Evolutionary conservation across 92 coral and sea anemone genomes (phyloP), one percentile per base, ranked within the genome.

Genomic region (Phymanthus crucifer): DNA sequence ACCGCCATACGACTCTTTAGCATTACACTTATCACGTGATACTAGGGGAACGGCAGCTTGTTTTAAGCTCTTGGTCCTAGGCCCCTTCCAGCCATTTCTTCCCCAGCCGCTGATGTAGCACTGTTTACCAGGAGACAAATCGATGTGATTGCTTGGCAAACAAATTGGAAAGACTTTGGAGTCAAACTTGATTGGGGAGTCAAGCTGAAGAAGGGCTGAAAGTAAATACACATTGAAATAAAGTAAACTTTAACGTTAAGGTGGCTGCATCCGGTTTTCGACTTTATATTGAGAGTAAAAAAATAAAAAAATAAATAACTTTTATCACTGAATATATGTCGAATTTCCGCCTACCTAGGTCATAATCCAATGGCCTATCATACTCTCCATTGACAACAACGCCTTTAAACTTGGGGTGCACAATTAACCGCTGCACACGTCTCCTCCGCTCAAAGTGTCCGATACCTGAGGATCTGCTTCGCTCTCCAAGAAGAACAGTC

Each of bases 41-140:
- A 88, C 84, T 17, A 88, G 26, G 19, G 71, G 88, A 11, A 88
- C 76, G 19, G 80, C 21, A 32, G 91, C 88, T 74, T 88, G 83
- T 48, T 67, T 50, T 13, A 88, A 47, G 33, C 57, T 40, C 56
- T 47, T 79, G 50, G 91, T 73, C 75, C 38, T 71, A 29, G 88
- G 40, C 16, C 86, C 83, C 56, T 80, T 52, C 91, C 91, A 88
- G 16, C 91, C 91, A 19, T 71, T 72, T 40, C 86, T 68, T 17
- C 90, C 93, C 93, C 93, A 89, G 17, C 93, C 93, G 5, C 90
- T 85, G 34, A 89, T 83, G 70, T 72, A 85, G 66, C 93, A 89
- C 73, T 40, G 74, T 32, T 83, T 85, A 9, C 93, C 90, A 26
- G 87, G 81, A 1, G 78, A 66, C 5, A 78, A 71, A 17, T 1